Percentiles rank a stretch among this genome's conserved stretches.
These are phyloP conservation scores for Epizoanthus rinbou DNA, from an alignment of 92 coral and sea anemone species.

Conservation along the genomic window DNA sequence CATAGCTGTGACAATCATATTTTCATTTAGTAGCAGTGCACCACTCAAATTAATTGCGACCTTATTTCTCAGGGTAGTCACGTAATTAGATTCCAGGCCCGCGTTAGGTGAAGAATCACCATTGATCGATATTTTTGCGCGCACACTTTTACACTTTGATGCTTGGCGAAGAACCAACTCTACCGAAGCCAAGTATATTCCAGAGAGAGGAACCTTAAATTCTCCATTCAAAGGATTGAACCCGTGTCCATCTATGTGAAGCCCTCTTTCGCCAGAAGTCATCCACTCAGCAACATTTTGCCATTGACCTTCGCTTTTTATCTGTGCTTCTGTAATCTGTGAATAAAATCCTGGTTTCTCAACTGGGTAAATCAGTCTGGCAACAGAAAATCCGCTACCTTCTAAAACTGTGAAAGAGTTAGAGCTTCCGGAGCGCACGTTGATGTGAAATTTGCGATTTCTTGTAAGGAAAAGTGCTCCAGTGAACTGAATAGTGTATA, in stretches of 20 bases:
- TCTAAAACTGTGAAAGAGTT: constrained; percentile 54
- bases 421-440: constrained; percentile 49
- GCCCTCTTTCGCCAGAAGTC: constrained; percentile 60
- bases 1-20: constrained; percentile 38
- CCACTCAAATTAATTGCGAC: constrained; percentile 49
- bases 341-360: constrained; percentile 63
- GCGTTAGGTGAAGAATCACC: constrained; percentile 23
- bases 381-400: constrained; percentile 69
- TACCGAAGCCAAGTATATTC: constrained; percentile 54
- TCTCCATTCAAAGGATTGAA: constrained; percentile 47
- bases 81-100: constrained; percentile 51
- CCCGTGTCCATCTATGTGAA: constrained; percentile 50
- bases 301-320: constrained; percentile 23
- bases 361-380: constrained; percentile 60
- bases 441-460: constrained; percentile 46
- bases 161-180: constrained; percentile 14
- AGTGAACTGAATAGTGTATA: constrained; percentile 51
- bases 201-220: constrained; percentile 54
- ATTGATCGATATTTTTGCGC: constrained; percentile 44
- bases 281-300: constrained; percentile 43
- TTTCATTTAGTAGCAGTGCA: constrained; percentile 42
- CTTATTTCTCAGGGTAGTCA: background rate
- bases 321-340: background rate
- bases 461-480: constrained; percentile 58
- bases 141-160: background rate